Percentiles rank a stretch among this genome's conserved stretches.
phyloP scores from a whole-genome alignment of 2,113 vertebrate genomes.

The Crotalus tigris region DNA sequence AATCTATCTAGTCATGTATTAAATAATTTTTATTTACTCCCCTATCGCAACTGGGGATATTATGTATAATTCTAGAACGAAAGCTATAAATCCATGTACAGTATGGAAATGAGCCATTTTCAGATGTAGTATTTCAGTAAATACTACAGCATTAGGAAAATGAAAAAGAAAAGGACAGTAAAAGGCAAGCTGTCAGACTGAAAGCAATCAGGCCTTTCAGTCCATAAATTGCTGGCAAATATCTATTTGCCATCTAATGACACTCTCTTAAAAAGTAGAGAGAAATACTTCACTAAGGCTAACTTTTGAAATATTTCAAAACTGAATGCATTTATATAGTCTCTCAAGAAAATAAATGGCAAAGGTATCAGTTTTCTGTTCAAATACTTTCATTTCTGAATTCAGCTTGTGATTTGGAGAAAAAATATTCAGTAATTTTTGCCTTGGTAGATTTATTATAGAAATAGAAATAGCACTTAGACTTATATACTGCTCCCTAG shows the following conservation, averaged over 20 bases:
- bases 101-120: background rate
- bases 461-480: background rate
- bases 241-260: slow-evolving; percentile 11
- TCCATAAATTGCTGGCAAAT: slow-evolving; percentile 21
- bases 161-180: background rate
- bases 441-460: background rate
- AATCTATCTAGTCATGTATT: background rate
- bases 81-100: background rate
- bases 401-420: background rate
- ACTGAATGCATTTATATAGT: background rate
- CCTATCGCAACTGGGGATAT: background rate
- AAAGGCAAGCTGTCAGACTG: background rate
- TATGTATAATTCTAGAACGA: background rate
- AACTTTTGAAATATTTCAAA: background rate
- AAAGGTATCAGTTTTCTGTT: background rate
- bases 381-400: background rate
- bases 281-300: background rate
- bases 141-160: background rate
- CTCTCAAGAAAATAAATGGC: slow-evolving; percentile 4
- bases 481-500: background rate
- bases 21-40: background rate
- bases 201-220: slow-evolving; percentile 16
- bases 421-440: background rate
- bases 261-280: background rate
- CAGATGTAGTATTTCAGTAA: background rate